These are phyloP conservation scores for Baccha elongata DNA, from an alignment of 2,888 invertebrate species.

Conservation along the genomic window DNA sequence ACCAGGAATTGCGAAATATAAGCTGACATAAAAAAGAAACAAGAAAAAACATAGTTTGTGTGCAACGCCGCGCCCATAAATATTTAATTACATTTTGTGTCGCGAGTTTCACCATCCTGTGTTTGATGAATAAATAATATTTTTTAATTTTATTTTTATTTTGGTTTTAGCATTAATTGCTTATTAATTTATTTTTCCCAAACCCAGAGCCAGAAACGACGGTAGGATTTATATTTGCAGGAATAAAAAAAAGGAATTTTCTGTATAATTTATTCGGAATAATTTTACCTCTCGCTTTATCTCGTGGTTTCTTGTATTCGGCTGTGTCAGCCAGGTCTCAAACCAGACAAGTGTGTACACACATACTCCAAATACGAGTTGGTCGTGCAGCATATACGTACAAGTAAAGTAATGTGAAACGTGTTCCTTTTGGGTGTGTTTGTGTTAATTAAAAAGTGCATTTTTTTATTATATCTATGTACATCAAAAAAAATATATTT, in stretches of 20 bases:
- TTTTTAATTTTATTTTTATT: neutral
- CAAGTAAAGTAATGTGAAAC: conserved; percentile 57
- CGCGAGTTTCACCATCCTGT: conserved; percentile 42
- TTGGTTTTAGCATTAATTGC: conserved; percentile 39
- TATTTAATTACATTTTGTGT: conserved; percentile 60
- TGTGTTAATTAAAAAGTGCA: conserved; percentile 74
- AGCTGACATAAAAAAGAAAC: conserved; percentile 22
- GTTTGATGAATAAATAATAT: conserved; percentile 8
- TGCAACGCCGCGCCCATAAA: conserved; percentile 70
- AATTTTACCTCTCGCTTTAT: conserved; percentile 59
- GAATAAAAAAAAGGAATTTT: conserved; percentile 61
- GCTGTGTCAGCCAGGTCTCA: conserved; percentile 31
- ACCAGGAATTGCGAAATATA: conserved; percentile 55
- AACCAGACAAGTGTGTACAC: conserved; percentile 39
- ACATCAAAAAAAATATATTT: conserved; percentile 8
- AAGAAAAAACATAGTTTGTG: conserved; percentile 63
- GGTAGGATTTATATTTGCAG: conserved; percentile 42
- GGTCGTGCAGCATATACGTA: conserved; percentile 51
- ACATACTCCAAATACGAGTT: conserved; percentile 40
- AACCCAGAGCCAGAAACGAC: conserved; percentile 40
- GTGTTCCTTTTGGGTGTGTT: conserved; percentile 71
- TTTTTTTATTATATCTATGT: conserved; percentile 41
- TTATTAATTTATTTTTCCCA: conserved; percentile 9
- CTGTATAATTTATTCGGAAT: conserved; percentile 73
- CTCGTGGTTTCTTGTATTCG: conserved; percentile 45